Conservation (phyloP, 2,888 invertebrate genomes). For the Coremacera marginata region DNA sequence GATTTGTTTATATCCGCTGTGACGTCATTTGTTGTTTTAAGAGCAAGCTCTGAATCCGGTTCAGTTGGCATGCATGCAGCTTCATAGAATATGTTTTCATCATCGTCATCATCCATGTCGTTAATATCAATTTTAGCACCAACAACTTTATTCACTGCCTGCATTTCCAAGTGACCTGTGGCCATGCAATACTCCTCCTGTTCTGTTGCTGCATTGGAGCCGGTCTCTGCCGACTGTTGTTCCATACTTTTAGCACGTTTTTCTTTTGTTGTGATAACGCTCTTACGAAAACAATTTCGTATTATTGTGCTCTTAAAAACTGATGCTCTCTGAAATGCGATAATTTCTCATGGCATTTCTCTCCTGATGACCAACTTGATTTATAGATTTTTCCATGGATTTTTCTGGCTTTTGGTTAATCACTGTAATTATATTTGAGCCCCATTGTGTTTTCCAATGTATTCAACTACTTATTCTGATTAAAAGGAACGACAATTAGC, state of each 20-base stretch:
- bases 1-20: slow-evolving; percentile 50
- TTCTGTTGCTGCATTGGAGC: slow-evolving; percentile 42
- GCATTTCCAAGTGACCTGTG: slow-evolving; percentile 39
- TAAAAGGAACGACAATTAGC: not conserved
- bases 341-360: not conserved
- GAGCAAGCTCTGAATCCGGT: slow-evolving; percentile 57
- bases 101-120: slow-evolving; percentile 54
- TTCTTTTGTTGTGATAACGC: slow-evolving; percentile 34
- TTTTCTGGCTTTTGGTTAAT: slow-evolving; percentile 28
- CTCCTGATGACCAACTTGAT: slow-evolving; percentile 37
- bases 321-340: not conserved
- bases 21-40: slow-evolving; percentile 57
- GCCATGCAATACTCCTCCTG: slow-evolving; percentile 42
- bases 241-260: slow-evolving; percentile 12
- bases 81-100: slow-evolving; percentile 58
- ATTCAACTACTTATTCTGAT: no score
- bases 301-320: not conserved
- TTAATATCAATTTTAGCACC: not conserved
- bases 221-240: slow-evolving; percentile 34
- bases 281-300: slow-evolving; percentile 9
- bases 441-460: not conserved
- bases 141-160: slow-evolving; percentile 5
- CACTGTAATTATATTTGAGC: slow-evolving; percentile 21
- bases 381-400: slow-evolving; percentile 51
- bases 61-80: slow-evolving; percentile 56